phyloP scores from a whole-genome alignment of 2,888 invertebrate species.

The Phengaris alcon region DNA sequence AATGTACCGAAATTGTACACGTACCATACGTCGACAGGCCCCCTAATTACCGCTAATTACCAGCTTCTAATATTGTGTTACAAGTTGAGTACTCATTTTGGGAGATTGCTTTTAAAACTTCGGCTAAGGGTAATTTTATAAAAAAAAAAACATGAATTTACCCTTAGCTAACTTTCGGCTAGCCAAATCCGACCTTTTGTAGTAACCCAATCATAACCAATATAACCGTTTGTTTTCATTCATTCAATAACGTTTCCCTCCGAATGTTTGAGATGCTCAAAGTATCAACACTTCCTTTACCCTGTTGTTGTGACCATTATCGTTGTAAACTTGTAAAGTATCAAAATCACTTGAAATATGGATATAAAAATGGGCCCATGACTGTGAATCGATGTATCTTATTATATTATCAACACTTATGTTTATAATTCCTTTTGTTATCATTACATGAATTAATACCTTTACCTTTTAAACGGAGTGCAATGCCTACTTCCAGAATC shows the following conservation, averaged over 20 bases:
- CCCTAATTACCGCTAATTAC: too few species aligned
- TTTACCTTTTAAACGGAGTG: too few species aligned
- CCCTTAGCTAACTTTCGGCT: neutral
- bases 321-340: constrained; percentile 12
- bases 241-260: constrained; percentile 4
- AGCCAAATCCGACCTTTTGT: neutral
- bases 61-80: too few species aligned
- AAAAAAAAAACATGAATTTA: neutral
- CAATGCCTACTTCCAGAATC: too few species aligned
- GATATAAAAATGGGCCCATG: neutral
- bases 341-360: neutral
- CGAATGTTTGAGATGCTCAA: neutral
- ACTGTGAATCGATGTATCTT: neutral
- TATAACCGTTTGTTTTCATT: neutral
- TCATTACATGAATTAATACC: too few species aligned
- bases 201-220: neutral
- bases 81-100: too few species aligned
- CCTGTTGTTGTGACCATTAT: neutral
- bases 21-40: too few species aligned
- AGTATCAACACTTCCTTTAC: constrained; percentile 7
- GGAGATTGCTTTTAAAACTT: too few species aligned
- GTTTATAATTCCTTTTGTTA: too few species aligned
- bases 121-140: too few species aligned
- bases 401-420: too few species aligned
- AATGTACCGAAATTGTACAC: too few species aligned